Base-by-base conservation (phyloP, 2,113 vertebrate species). In the Speoplatyrhinus poulsoni region DNA sequence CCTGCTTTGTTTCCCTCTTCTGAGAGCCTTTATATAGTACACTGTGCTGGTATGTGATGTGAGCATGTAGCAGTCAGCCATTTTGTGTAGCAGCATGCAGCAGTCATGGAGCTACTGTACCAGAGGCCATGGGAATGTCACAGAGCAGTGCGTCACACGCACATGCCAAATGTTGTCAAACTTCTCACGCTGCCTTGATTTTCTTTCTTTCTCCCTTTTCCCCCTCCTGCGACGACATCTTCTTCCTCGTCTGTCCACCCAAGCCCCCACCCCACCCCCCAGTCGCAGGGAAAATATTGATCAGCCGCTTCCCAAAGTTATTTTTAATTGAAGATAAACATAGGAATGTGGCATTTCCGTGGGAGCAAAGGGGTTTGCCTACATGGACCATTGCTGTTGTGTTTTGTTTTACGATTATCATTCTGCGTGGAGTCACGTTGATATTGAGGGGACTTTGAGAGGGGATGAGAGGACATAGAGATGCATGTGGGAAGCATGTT, bases 291-390 rank as follows among this genome's bases (percentile, higher is more conserved):
- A 92, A 90, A 79, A 83, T 91, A 93, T 92, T 69, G 91, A 93
- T 93, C 90, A 80, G 61, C 81, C 58, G 80, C 89, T 92, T 93
- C 90, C 89, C 90, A 92, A 92, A 90, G 90, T 90, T 93, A 93
- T 92, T 92, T 93, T 85, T 91, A 90, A 86, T 85, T 87, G 79
- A 89, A 92, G 79, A 89, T 92, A 92, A 93, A 93, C 92, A 92
- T 81, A 41, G 79, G 80, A 85, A 79, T 87, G 73, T 79, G 75
- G 78, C 75, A 52, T 88, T 80, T 91, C 89, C 88, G 76, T 90
- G 90, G 88, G 89, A 92, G 90, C 82, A 64, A 55, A 64, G 80
- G 76, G 82, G 75, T 80, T 26, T 74, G 82, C 80, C 78, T 62
- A 26, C 55, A 81, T 83, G 81, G 73, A 72, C 85, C 15, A 46